Evolutionary conservation across 2,797 vertebrate species (phyloP).

Genomic region (Crypturellus tataupa): DNA sequence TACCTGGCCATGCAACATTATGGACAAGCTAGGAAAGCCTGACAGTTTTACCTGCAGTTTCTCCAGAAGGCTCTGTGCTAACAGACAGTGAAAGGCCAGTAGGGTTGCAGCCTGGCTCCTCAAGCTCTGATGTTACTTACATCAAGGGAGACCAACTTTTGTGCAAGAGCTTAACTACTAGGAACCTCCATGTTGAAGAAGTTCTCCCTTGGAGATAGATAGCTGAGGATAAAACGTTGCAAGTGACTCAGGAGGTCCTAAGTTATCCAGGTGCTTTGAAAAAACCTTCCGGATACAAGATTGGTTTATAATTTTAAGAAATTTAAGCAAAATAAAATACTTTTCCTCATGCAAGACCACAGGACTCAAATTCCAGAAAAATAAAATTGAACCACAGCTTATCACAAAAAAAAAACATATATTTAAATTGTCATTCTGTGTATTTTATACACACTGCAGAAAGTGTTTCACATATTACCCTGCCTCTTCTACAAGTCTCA

Average conservation of each 20-base stretch:
- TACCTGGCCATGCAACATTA: background rate
- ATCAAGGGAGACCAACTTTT: background rate
- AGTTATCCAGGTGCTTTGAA: background rate
- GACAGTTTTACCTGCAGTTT: background rate
- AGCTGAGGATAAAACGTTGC: background rate
- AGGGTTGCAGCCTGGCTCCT: background rate
- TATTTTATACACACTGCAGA: background rate
- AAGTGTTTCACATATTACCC: background rate
- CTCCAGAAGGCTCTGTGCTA: background rate
- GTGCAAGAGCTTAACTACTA: background rate
- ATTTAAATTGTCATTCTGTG: background rate
- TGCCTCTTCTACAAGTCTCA: background rate
- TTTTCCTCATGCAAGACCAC: background rate
- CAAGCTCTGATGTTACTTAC: background rate
- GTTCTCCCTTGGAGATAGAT: background rate
- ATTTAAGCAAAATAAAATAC: background rate
- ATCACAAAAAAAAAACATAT: background rate
- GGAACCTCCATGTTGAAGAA: background rate
- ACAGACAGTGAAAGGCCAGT: background rate
- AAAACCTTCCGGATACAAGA: background rate
- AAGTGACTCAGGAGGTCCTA: background rate
- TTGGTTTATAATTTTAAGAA: background rate
- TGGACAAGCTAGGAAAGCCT: background rate
- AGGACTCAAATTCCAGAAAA: background rate
- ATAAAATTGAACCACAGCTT: background rate